Conservation (phyloP, 2,888 invertebrate species). For the Chironomus tentans region DNA sequence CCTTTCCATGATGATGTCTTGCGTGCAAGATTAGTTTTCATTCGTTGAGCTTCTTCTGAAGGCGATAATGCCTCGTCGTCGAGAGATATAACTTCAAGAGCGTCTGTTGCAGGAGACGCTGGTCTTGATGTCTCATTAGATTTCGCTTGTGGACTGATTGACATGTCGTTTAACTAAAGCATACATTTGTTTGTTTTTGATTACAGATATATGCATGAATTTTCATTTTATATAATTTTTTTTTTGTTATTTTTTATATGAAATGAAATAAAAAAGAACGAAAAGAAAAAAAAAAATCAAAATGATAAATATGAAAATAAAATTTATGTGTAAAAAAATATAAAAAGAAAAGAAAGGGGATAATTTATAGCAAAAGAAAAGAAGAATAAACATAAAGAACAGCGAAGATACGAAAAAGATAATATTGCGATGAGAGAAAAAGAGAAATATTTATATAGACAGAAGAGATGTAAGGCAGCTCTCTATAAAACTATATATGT, state of each 20-base stretch:
- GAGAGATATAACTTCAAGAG: conserved; percentile 38
- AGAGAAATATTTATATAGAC: no score
- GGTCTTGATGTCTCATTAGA: conserved; percentile 42
- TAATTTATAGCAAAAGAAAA: conserved; percentile 31
- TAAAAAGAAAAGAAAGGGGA: conserved; percentile 35
- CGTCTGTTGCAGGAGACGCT: conserved; percentile 44
- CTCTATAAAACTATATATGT: no score
- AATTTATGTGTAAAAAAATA: not conserved
- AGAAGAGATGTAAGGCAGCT: no score
- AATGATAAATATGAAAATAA: conserved; percentile 28
- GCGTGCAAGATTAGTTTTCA: conserved; percentile 46
- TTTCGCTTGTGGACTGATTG: conserved; percentile 34
- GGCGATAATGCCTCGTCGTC: conserved; percentile 35
- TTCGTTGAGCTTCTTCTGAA: conserved; percentile 36
- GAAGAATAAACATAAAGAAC: conserved; percentile 29
- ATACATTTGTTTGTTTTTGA: conserved; percentile 12
- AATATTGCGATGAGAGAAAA: no score
- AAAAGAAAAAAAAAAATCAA: conserved; percentile 2
- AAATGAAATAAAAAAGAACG: conserved; percentile 28
- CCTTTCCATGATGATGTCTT: conserved; percentile 62
- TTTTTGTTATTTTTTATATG: not conserved
- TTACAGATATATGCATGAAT: not conserved
- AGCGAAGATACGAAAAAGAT: no score
- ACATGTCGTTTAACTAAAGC: conserved; percentile 33
- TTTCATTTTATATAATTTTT: conserved; percentile 13